Evolutionary conservation across 2,888 invertebrate species (phyloP).

Genomic region (Eutolmus rufibarbis): DNA sequence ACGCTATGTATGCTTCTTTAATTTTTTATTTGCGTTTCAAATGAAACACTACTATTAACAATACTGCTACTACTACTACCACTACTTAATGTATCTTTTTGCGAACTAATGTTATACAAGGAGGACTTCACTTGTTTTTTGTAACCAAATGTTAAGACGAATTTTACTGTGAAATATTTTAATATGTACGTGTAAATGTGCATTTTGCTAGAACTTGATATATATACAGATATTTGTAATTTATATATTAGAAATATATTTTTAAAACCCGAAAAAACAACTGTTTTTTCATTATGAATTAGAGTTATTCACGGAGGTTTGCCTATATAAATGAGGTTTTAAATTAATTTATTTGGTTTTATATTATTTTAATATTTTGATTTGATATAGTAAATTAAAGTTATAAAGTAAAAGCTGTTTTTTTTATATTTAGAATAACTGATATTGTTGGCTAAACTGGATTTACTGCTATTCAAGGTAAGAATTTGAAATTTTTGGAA

Average conservation of each 20-base stretch:
- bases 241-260: constrained; percentile 21
- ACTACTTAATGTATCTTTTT: not conserved
- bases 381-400: too few species aligned
- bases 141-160: not conserved
- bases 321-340: too few species aligned
- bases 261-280: not conserved
- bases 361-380: too few species aligned
- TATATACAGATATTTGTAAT: constrained; percentile 11
- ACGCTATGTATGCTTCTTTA: not conserved
- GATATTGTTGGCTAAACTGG: too few species aligned
- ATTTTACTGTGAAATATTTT: not conserved
- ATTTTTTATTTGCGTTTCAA: not conserved
- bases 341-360: too few species aligned
- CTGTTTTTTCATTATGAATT: too few species aligned
- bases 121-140: not conserved
- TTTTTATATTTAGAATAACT: too few species aligned
- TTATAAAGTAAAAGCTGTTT: too few species aligned
- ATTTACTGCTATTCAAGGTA: too few species aligned
- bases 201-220: not conserved
- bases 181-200: constrained; percentile 3
- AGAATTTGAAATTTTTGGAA: too few species aligned
- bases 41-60: not conserved
- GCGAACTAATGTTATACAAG: not conserved
- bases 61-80: not conserved
- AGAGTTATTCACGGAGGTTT: too few species aligned